Evolutionary conservation across 2,888 invertebrate species (phyloP).

Genomic region (Monochamus alternatus): DNA sequence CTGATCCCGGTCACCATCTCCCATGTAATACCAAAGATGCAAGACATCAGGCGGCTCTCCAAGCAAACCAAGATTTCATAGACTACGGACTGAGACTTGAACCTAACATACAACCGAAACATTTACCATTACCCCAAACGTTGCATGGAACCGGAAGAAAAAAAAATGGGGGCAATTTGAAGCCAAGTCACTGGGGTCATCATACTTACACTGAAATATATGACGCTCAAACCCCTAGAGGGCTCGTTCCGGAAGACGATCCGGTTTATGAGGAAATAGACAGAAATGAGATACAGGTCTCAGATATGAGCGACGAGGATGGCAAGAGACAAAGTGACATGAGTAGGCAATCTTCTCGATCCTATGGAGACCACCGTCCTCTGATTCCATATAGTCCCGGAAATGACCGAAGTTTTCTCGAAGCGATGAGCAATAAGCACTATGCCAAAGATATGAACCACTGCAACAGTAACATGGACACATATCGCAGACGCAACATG

Average conservation of each 20-base stretch:
- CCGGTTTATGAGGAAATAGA: conserved; percentile 89
- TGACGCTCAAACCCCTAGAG: conserved; percentile 72
- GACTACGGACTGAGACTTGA: conserved; percentile 64
- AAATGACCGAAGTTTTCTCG: conserved; percentile 73
- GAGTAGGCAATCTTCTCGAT: conserved; percentile 81
- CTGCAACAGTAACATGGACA: conserved; percentile 73
- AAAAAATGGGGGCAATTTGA: conserved; percentile 65
- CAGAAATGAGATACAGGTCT: conserved; percentile 80
- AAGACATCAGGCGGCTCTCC: conserved; percentile 70
- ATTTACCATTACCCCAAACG: conserved; percentile 62
- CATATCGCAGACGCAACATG: conserved; percentile 69
- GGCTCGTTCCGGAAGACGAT: conserved; percentile 79
- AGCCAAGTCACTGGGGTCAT: conserved; percentile 70
- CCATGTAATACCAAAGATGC: conserved; percentile 74
- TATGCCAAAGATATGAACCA: conserved; percentile 64
- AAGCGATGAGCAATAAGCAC: conserved; percentile 60
- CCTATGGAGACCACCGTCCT: conserved; percentile 87
- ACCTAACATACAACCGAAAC: conserved; percentile 61
- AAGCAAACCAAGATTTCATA: conserved; percentile 61
- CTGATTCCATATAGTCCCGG: conserved; percentile 85
- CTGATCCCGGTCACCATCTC: conserved; percentile 72
- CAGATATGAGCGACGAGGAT: conserved; percentile 87
- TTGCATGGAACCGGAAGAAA: conserved; percentile 65
- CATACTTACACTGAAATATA: conserved; percentile 87
- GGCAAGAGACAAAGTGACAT: conserved; percentile 82